Base-by-base conservation (phyloP, 2,797 vertebrate species). In the Phaenicophaeus curvirostris region DNA sequence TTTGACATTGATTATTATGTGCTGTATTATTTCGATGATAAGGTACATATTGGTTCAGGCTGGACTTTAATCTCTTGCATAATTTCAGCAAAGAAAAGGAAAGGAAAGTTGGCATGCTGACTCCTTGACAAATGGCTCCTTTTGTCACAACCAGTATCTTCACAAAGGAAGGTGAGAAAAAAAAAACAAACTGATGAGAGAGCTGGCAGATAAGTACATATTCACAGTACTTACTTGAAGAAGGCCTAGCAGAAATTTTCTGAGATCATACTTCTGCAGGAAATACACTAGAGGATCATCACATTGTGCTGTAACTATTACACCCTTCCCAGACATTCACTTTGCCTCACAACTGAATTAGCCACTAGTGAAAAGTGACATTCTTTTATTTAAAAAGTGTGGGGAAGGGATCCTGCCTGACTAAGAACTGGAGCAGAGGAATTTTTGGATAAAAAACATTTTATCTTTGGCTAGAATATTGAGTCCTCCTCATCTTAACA, bases 181-280 rank as follows among this genome's bases (percentile, higher is more conserved):
- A 65, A 71, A 94, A 96, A n/a, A n/a, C n/a, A n/a, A 94, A 62
- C 74, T 83, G 74, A 66, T 65, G 81, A 92, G 92, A 90, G 93
- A 94, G 67, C 90, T 89, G 69, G 86, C 83, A 94, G 96, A 96
- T 96, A 97, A 97, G 94, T 94, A 85, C 75, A 90, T 94, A 94
- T 94, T 95, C 94, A 94, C 89, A 95, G 91, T 95, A 97, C 97
- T 96, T 96, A 96, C 92, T 96, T 87, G 91, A 95, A 93, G 72
- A 77, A 31, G 87, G 63, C 84, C 89, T 91, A 74, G 82, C 65
- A 96, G 88, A 97, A 96, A 95, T 93, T 96, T 73, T 93, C 90
- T 46, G 93, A 94, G 89, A 95, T 96, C 94, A 71, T 95, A 84
- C 79, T 88, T 95, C 95, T 94, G 93, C 67, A 78, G 93, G 68